Conservation (phyloP, 2,113 vertebrate species). For the Anser cygnoides region DNA sequence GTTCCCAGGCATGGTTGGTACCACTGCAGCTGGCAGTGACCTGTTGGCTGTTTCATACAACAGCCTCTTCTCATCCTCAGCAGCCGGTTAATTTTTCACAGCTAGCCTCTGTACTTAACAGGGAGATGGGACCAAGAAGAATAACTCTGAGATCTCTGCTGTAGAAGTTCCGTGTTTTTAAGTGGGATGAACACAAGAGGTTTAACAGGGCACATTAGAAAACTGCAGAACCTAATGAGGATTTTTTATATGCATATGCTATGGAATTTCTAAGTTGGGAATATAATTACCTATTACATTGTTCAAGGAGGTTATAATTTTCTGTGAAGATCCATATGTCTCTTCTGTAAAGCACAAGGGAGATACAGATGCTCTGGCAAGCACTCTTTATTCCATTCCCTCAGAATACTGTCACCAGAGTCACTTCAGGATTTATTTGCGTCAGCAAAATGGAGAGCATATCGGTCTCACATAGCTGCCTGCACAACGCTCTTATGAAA, state of each 20-base stretch:
- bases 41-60: neutral
- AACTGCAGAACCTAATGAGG: neutral
- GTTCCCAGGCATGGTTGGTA: neutral
- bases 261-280: neutral
- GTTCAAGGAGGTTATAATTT: slow-evolving; percentile 38
- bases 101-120: neutral
- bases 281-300: slow-evolving; percentile 51
- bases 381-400: neutral
- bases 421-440: neutral
- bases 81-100: neutral
- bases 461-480: neutral
- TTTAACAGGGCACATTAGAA: neutral
- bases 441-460: neutral
- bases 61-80: neutral
- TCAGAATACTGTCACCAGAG: slow-evolving; percentile 7
- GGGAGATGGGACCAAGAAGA: neutral
- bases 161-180: neutral
- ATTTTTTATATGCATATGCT: neutral
- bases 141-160: neutral
- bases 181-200: neutral
- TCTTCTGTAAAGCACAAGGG: slow-evolving; percentile 27
- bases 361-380: slow-evolving; percentile 56
- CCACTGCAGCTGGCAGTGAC: neutral
- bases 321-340: slow-evolving; percentile 2
- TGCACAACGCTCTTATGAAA: neutral